phyloP scores from a whole-genome alignment of 2,888 invertebrate genomes.

The Bellardia pandia region DNA sequence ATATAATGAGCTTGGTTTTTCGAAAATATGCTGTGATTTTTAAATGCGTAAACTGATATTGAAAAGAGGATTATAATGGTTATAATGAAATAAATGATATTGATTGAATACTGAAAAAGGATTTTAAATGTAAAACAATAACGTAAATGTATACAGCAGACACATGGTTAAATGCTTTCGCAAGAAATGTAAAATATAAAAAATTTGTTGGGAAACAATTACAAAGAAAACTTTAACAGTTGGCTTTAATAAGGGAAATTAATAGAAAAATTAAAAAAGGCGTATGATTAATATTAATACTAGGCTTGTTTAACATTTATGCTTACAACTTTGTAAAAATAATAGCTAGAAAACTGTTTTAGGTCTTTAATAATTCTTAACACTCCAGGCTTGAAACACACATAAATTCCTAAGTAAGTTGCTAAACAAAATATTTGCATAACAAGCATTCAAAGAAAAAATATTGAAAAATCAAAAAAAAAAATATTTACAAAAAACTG shows the following conservation, averaged over 20 bases:
- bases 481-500: neutral
- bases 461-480: neutral
- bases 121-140: conserved; percentile 10
- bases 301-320: neutral
- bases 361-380: no score
- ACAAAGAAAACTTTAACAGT: neutral
- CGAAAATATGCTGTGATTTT: conserved; percentile 37
- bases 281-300: conserved; percentile 1
- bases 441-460: neutral
- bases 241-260: neutral
- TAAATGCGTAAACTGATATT: conserved; percentile 51
- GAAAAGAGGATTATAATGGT: conserved; percentile 49
- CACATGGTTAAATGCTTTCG: neutral
- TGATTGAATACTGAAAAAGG: conserved; percentile 25
- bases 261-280: neutral
- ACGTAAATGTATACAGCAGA: neutral
- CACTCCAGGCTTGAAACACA: no score
- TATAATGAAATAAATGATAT: conserved; percentile 45
- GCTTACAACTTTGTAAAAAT: no score
- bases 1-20: conserved; percentile 7
- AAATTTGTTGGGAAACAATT: neutral
- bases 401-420: no score
- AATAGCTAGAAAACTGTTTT: no score
- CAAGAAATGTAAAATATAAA: neutral
- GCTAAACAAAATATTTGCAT: no score